Base-by-base conservation (phyloP, 1,140 invertebrate species). In the Cyphomyrmex costatus region DNA sequence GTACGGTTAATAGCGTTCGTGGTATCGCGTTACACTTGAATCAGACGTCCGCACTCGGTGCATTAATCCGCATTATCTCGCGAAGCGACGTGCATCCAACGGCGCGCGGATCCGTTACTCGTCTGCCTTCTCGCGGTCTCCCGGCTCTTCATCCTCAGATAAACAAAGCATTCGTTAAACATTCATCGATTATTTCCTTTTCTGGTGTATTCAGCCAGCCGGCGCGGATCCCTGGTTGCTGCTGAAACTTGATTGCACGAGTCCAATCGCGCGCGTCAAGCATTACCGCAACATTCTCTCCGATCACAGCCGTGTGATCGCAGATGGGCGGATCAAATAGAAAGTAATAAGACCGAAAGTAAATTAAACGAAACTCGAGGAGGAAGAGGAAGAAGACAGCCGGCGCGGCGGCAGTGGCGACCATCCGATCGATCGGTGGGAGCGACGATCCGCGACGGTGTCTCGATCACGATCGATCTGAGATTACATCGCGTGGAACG, bases 361-460 rank as follows among this genome's bases (percentile, higher is more conserved):
- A 36, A 65, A 74, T 86, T 65, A 74, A 79, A 68, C 61, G 24
- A 76, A 49, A 60, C 33, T 70, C 33, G 30, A 58, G 6, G 24
- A 60, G 8, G 2, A 51, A 33, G 70, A 21, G 14, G 49, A 51
- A 30, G 16, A 19, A 16, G 36, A 27, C 2, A 12, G 12, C 27
- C 61, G n/a, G 73, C 36, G n/a, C 30, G 53, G 53, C 46, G 46
- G 14, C 8, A 24, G 36, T 70, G 73, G 58, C 71, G 46, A 63
- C 6, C 36, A 49, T n/a, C n/a, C 46, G 42, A 83, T 82, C 49
- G 63, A 42, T 12, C 36, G 36, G 10, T 42, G 36, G 8, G 27
- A 14, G 24, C 71, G 73, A 24, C 77, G 84, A 70, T 86, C 84
- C 76, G 76, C 51, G 53, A 86, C 85, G 76, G 56, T 68, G 36